Evolutionary conservation across 2,113 vertebrate genomes (phyloP), one percentile per base, ranked within the genome.

Genomic region (Serinus canaria): DNA sequence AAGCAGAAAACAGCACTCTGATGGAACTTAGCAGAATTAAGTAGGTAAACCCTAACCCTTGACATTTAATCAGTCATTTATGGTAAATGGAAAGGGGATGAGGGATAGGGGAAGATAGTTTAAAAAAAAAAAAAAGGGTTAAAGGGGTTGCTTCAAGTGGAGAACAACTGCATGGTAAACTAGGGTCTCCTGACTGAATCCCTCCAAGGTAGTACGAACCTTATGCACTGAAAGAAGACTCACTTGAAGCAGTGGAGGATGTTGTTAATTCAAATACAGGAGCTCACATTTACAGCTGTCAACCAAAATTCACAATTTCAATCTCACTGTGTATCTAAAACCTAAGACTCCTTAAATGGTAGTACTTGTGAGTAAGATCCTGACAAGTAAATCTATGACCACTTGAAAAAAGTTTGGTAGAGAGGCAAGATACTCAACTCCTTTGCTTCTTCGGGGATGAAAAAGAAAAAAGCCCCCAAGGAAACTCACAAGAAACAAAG

Each of bases 41-140:
- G 49, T 11, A 87, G 33, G 46, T 23, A 77, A 84, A 74, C 44
- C 17, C 35, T 39, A 80, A 50, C 24, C 55, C 78, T 39, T 80
- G 47, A 91, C 84, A 55, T 27, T n/a, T 41, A 43, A 88, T 75
- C 75, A 91, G 55, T 49, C 43, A 50, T 73, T 77, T 83, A 84
- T 13, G 17, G 15, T 56, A 84, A 89, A 49, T 23, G 25, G 4
- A 11, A 72, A 52, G 17, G 12, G 35, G 17, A 18, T 16, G 15
- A 20, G 8, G 9, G 17, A 18, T 4, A 22, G 27, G 37, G 16
- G 17, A 37, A 44, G 12, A 37, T 10, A 44, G 30, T 16, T 15
- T 9, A 24, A 43, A 17, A 53, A 31, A 3, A 14, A 35, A 11
- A 23, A 39, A 39, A 39, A 39, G 39, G 41, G 41, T 43, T 43